Evolutionary conservation across 2,113 vertebrate species (phyloP), one percentile per base, ranked within the genome.

Genomic region (Hipposideros armiger): DNA sequence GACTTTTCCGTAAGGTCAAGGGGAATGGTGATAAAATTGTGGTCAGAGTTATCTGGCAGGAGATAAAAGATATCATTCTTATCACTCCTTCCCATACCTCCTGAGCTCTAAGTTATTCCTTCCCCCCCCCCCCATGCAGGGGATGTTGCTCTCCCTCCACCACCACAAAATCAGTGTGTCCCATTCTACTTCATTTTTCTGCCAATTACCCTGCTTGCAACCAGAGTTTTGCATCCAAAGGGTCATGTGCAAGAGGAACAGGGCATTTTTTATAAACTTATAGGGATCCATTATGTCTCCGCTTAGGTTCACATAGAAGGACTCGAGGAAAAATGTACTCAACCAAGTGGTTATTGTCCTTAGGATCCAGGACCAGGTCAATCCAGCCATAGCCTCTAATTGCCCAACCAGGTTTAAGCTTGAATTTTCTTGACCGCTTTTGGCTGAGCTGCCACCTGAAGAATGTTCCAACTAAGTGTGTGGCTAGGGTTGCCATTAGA

Each of bases 51-150:
- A 42, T 54, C 20, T 64, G 85, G 45, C 16, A 62, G n/a, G 56
- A 84, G 26, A 72, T 80, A 20, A 60, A 62, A 85, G 32, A 17
- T 13, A 54, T 62, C 52, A 42, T 85, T 30, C 47, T 36, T 42
- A 52, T 15, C 24, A 82, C 20, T n/a, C 20, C 20, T 42, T 32
- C 42, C 40, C 24, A 66, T 19, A 52, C 24, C 7, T 56, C 40
- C 50, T 32, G 30, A 32, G 4, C 32, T 76, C 10, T 62, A 30
- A 32, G 10, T 52, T 90, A 95, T n/a, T 42, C 20, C n/a, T 93
- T 82, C 52, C 0, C 7, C 17, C 17, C 4, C 52, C 0, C 7
- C 17, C 17, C 4, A 20, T 60, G 6, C 7, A 10, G 16, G 19
- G 30, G 11, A 32, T 40, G 1, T 45, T 58, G 32, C 16, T 40